Evolutionary conservation across 2,113 vertebrate species (phyloP).

Genomic region (Euleptes europaea): DNA sequence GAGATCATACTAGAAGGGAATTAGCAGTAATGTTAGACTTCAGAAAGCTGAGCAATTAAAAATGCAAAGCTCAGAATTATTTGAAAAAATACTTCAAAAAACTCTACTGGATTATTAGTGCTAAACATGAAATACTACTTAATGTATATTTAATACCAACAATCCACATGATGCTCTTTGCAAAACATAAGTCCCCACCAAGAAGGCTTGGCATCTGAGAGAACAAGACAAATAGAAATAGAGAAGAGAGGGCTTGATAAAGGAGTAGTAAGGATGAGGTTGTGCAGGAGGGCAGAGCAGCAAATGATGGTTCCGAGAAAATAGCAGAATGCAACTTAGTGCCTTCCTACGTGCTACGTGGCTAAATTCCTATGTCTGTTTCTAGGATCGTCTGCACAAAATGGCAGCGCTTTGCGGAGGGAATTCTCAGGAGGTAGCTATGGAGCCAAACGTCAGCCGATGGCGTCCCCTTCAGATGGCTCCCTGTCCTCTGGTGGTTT

Average conservation of each 20-base stretch:
- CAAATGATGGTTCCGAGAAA: neutral
- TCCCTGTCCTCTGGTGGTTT: slow-evolving; percentile 94
- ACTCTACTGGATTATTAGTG: neutral
- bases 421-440: slow-evolving; percentile 93
- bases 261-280: neutral
- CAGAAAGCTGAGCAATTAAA: neutral
- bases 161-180: neutral
- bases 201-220: neutral
- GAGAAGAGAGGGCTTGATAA: neutral
- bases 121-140: neutral
- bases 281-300: neutral
- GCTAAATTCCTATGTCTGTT: fast-evolving
- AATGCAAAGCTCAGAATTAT: neutral
- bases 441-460: slow-evolving; percentile 86
- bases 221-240: neutral
- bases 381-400: slow-evolving; percentile 89
- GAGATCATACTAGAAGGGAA: neutral
- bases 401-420: slow-evolving; percentile 90
- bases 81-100: neutral
- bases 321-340: neutral
- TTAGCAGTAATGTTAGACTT: neutral
- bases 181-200: neutral
- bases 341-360: neutral
- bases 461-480: slow-evolving; percentile 94
- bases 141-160: neutral